phyloP scores from a whole-genome alignment of 2,888 invertebrate genomes.

The Trisateles emortualis region DNA sequence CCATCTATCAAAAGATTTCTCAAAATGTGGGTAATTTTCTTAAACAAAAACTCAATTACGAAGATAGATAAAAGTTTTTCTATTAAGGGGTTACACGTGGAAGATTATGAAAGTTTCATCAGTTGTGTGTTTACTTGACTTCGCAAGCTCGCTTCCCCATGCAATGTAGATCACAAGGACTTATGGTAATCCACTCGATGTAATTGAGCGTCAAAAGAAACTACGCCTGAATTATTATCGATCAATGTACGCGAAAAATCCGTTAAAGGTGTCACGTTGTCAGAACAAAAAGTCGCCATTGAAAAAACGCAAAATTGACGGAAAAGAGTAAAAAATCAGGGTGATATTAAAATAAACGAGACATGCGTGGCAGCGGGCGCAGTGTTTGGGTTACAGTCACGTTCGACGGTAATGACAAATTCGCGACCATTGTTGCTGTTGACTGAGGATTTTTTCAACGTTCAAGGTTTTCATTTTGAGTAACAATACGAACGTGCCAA shows the following conservation, averaged over 20 bases:
- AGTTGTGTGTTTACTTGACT: slow-evolving; percentile 49
- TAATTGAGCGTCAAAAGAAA: slow-evolving; percentile 41
- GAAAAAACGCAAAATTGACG: slow-evolving; percentile 65
- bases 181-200: slow-evolving; percentile 58
- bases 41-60: slow-evolving; percentile 53
- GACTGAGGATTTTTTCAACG: slow-evolving; percentile 72
- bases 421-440: slow-evolving; percentile 77
- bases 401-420: slow-evolving; percentile 80
- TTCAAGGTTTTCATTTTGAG: slow-evolving; percentile 76
- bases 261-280: slow-evolving; percentile 71
- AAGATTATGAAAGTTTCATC: slow-evolving; percentile 61
- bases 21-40: slow-evolving; percentile 49
- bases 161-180: slow-evolving; percentile 60
- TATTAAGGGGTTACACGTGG: slow-evolving; percentile 61
- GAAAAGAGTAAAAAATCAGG: slow-evolving; percentile 75
- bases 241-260: slow-evolving; percentile 56
- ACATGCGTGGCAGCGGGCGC: slow-evolving; percentile 63
- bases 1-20: slow-evolving; percentile 46
- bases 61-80: slow-evolving; percentile 58
- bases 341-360: slow-evolving; percentile 78
- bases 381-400: slow-evolving; percentile 78
- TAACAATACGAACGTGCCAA: slow-evolving; percentile 79
- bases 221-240: slow-evolving; percentile 44
- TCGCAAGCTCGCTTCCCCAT: slow-evolving; percentile 26
- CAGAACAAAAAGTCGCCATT: slow-evolving; percentile 57